Percentiles rank a stretch among this genome's conserved stretches.
Evolutionary conservation across 2,113 vertebrate species (phyloP).

Genomic region (Tenebrosternarchus preto): DNA sequence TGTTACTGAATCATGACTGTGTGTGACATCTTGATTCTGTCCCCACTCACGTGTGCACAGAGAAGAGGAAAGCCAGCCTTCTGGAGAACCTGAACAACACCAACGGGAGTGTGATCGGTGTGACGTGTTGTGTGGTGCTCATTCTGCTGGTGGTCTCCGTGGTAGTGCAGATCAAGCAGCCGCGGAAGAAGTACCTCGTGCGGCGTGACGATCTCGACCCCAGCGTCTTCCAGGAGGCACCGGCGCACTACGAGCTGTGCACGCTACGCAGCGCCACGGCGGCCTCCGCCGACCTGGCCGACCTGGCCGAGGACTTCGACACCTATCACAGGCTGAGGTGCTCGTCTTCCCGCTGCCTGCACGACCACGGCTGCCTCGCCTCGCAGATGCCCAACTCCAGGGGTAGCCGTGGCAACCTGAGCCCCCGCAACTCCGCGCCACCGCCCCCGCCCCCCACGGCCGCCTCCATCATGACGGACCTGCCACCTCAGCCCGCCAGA

Average conservation of each 20-base stretch:
- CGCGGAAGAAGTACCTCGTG: slow-evolving; percentile 94
- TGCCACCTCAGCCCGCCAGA: slow-evolving; percentile 85
- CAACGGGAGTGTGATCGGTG: slow-evolving; percentile 93
- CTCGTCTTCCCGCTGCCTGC: slow-evolving; percentile 93
- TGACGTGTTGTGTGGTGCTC: slow-evolving; percentile 94
- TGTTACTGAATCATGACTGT: not conserved
- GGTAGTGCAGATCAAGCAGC: slow-evolving; percentile 97
- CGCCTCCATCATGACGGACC: slow-evolving; percentile 84
- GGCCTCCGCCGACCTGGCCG: slow-evolving; percentile 86
- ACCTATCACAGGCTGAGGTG: slow-evolving; percentile 92
- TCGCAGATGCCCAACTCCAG: slow-evolving; percentile 83
- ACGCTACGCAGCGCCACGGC: slow-evolving; percentile 85
- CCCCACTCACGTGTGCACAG: slow-evolving; percentile 68
- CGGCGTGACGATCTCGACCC: slow-evolving; percentile 94
- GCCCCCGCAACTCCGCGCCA: slow-evolving; percentile 55
- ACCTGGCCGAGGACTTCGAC: slow-evolving; percentile 94
- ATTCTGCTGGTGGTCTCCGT: slow-evolving; percentile 93
- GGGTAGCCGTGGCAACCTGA: slow-evolving; percentile 83
- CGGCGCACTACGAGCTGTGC: slow-evolving; percentile 95
- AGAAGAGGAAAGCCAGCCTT: slow-evolving; percentile 92
- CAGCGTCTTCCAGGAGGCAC: slow-evolving; percentile 97
- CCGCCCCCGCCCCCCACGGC: no score
- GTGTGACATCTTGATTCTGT: no score
- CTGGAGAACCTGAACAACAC: slow-evolving; percentile 98
- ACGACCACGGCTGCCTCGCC: slow-evolving; percentile 97